These are phyloP conservation scores for Hylaeus volcanicus DNA, from an alignment of 1,140 invertebrate species.

Conservation along the genomic window DNA sequence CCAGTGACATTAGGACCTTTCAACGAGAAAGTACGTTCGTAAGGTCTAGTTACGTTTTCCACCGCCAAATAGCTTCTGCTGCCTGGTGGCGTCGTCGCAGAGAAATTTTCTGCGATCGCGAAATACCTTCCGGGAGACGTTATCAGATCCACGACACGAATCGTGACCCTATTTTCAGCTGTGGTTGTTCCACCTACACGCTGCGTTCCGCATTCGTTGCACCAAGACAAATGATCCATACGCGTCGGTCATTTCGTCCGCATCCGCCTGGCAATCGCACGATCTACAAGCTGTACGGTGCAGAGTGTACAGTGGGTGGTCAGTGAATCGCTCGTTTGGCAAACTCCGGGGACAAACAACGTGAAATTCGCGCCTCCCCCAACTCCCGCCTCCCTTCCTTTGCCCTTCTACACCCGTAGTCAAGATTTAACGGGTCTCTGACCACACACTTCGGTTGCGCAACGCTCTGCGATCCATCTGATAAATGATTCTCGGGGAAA, in stretches of 20 bases:
- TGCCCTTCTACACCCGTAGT: not conserved
- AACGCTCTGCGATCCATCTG: conserved; percentile 11
- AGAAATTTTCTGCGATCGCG: conserved; percentile 1
- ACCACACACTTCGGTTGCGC: conserved; percentile 56
- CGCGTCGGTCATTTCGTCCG: conserved; percentile 70
- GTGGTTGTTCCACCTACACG: conserved; percentile 58
- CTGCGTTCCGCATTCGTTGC: conserved; percentile 58
- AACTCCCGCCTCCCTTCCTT: not conserved
- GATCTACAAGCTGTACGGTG: conserved; percentile 75
- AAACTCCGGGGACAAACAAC: conserved; percentile 51
- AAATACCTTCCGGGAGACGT: conserved; percentile 26
- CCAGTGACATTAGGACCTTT: too few relatives aligned
- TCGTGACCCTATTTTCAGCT: conserved; percentile 49
- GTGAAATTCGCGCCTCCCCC: conserved; percentile 54
- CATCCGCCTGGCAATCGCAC: conserved; percentile 71
- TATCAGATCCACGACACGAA: conserved; percentile 36
- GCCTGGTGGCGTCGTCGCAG: not conserved
- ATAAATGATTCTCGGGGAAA: conserved; percentile 34
- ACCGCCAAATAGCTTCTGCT: not conserved
- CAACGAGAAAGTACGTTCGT: too few relatives aligned
- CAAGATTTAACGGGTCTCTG: conserved; percentile 47
- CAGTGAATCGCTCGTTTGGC: conserved; percentile 63
- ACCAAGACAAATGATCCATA: conserved; percentile 72
- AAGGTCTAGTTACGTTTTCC: too few relatives aligned
- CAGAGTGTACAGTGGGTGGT: conserved; percentile 75